Percentiles rank a stretch among this genome's conserved stretches.
Conservation (phyloP, 30 jellyfish, hydroid and myxozoan genomes). For the Aurelia sp. region DNA sequence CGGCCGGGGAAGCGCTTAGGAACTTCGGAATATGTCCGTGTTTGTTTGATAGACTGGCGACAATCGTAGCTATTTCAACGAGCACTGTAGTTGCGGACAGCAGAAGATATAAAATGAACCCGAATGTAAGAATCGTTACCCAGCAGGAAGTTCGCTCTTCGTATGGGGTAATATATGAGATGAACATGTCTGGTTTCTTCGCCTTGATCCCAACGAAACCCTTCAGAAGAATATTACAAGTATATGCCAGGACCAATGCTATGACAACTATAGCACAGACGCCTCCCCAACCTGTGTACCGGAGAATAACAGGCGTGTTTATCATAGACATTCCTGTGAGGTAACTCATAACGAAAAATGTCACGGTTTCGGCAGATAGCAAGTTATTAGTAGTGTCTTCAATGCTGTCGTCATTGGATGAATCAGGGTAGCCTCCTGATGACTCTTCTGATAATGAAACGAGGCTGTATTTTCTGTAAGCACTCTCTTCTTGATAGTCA, state of each 20-base stretch:
- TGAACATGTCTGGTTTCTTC: background rate
- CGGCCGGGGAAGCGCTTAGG: background rate
- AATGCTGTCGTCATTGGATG: too few relatives aligned
- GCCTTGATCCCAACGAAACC: background rate
- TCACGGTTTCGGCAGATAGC: background rate
- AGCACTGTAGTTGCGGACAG: slow-evolving; percentile 2
- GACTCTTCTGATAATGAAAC: too few relatives aligned
- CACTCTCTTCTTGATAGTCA: too few relatives aligned
- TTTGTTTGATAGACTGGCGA: background rate
- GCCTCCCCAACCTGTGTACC: slow-evolving; percentile 48
- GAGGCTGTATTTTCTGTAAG: too few relatives aligned
- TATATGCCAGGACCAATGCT: slow-evolving; percentile 27
- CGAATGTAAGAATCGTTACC: background rate
- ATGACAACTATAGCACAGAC: slow-evolving; percentile 22
- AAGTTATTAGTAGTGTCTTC: too few relatives aligned
- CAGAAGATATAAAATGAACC: background rate
- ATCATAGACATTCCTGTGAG: slow-evolving; percentile 23
- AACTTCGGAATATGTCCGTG: background rate
- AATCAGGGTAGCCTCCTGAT: too few relatives aligned
- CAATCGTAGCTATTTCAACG: background rate
- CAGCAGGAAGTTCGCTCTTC: background rate
- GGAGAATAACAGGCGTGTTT: slow-evolving; percentile 31
- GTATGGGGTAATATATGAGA: background rate
- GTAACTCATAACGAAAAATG: slow-evolving; percentile 23
- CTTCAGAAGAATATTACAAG: slow-evolving; percentile 4